Conservation (phyloP, 2,888 invertebrate species). For the Cetonia aurata region DNA sequence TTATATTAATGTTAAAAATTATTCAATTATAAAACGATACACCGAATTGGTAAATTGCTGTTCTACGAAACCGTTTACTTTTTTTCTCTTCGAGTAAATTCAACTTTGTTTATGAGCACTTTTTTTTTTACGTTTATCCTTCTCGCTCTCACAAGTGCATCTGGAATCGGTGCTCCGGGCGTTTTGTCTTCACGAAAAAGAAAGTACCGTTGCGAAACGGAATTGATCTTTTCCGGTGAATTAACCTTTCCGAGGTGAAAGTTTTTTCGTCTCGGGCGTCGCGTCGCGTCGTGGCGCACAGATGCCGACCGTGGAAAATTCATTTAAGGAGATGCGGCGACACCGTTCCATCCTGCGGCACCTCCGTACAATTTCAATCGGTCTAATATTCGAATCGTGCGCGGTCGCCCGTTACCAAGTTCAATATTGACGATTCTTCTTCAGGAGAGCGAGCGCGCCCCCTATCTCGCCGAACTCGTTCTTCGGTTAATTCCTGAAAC, state of each 20-base stretch:
- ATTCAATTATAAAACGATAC: too few relatives aligned
- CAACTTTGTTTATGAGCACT: too few relatives aligned
- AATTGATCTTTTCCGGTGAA: conserved; percentile 14
- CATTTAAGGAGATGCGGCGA: conserved; percentile 17
- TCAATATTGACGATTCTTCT: conserved; percentile 33
- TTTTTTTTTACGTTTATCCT: too few relatives aligned
- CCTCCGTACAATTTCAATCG: conserved; percentile 23
- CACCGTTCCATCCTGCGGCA: not conserved
- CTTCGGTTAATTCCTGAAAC: conserved; percentile 9
- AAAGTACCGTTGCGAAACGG: conserved; percentile 3
- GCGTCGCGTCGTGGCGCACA: not conserved
- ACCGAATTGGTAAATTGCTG: too few relatives aligned
- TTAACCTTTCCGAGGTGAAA: conserved; percentile 11
- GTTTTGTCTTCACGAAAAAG: conserved; percentile 5
- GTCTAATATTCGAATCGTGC: conserved; percentile 11
- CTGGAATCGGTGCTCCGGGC: not conserved
- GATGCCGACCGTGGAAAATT: conserved; percentile 14
- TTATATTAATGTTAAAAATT: too few relatives aligned
- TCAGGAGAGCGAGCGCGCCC: not conserved
- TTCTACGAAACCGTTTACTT: too few relatives aligned
- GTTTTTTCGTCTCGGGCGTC: not conserved
- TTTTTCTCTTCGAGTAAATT: too few relatives aligned
- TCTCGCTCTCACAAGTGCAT: not conserved
- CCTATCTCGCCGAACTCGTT: not conserved
- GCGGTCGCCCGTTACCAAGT: conserved; percentile 13